phyloP scores from a whole-genome alignment of 2,113 vertebrate genomes.

The Macrotus californicus region DNA sequence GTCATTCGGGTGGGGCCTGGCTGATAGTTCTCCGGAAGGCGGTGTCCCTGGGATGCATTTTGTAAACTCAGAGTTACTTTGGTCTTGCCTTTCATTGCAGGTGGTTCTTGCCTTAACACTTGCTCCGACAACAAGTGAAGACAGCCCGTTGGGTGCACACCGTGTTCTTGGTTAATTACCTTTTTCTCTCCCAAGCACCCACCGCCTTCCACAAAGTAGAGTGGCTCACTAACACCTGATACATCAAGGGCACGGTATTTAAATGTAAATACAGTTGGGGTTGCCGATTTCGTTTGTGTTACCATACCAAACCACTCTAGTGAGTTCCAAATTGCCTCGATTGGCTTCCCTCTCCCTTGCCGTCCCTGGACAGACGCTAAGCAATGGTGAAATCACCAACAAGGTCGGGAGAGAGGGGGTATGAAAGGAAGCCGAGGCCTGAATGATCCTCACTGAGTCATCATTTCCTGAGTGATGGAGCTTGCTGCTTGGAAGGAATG shows the following conservation, averaged over 20 bases:
- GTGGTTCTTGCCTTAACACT: not conserved
- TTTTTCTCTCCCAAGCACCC: not conserved
- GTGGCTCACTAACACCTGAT: not conserved
- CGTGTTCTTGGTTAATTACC: not conserved
- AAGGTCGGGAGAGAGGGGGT: not conserved
- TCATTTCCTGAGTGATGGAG: slow-evolving; percentile 33
- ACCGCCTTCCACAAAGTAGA: not conserved
- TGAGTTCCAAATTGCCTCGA: not conserved
- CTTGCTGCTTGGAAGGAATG: not conserved
- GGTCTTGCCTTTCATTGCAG: not conserved
- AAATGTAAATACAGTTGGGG: not conserved
- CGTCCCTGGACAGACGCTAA: not conserved
- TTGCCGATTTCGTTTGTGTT: not conserved
- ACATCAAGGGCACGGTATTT: not conserved
- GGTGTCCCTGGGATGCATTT: not conserved
- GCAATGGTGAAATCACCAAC: slow-evolving; percentile 9
- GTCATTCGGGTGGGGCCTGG: not conserved
- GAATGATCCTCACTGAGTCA: slow-evolving; percentile 37
- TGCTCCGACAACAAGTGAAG: not conserved
- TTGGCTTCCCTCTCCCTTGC: not conserved
- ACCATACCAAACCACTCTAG: not conserved
- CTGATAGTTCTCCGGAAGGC: not conserved
- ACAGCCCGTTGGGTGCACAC: not conserved
- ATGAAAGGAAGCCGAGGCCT: not conserved
- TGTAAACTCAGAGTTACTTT: not conserved